phyloP scores from a whole-genome alignment of 2,113 vertebrate genomes.

The Lichenostomus cassidix region DNA sequence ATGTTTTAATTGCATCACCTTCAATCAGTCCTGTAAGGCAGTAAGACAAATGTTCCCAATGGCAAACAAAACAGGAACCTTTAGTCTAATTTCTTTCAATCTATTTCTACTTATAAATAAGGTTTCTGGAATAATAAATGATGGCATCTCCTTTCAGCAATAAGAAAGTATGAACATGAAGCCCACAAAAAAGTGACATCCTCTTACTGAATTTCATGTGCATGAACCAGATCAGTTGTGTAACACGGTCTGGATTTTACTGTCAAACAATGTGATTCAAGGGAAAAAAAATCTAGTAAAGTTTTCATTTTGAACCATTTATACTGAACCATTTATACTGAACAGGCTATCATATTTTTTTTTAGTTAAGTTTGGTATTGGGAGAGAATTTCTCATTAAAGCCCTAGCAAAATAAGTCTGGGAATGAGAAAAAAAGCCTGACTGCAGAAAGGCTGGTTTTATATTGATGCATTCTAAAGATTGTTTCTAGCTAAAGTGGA shows the following conservation, averaged over 20 bases:
- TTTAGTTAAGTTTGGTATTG: not conserved
- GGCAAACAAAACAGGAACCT: not conserved
- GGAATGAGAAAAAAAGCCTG: not conserved
- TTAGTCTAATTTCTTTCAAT: not conserved
- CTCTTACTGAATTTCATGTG: not conserved
- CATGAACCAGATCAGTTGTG: not conserved
- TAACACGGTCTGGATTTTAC: not conserved
- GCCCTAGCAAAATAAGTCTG: not conserved
- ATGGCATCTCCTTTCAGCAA: not conserved
- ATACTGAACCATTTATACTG: not conserved
- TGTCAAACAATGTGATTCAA: not conserved
- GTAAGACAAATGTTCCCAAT: not conserved
- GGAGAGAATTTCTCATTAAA: not conserved
- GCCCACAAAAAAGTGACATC: not conserved
- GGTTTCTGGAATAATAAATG: not conserved
- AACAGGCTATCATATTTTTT: not conserved
- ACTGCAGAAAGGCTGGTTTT: not conserved
- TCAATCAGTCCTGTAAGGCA: not conserved
- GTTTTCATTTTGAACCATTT: not conserved
- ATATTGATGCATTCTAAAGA: not conserved
- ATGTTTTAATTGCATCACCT: not conserved
- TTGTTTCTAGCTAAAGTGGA: not conserved
- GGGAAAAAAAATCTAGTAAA: not conserved
- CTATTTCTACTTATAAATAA: not conserved
- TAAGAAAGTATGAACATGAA: not conserved